phyloP scores from a whole-genome alignment of 2,888 invertebrate genomes.

The Dione vanillae region DNA sequence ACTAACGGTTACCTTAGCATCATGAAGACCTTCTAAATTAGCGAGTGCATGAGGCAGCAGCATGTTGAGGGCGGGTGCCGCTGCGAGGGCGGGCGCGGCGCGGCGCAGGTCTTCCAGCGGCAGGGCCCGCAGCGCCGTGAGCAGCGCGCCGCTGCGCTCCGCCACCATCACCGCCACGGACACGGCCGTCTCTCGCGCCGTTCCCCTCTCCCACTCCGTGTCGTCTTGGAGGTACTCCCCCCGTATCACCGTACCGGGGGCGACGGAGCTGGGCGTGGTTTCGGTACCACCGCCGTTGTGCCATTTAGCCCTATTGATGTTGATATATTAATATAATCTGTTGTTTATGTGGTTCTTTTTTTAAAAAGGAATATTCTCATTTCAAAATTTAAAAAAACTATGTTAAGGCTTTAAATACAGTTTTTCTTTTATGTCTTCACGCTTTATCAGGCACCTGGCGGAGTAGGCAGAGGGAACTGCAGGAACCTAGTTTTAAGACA shows the following conservation, averaged over 20 bases:
- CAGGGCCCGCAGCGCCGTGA: conserved; percentile 89
- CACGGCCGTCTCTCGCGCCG: conserved; percentile 82
- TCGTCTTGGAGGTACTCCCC: conserved; percentile 51
- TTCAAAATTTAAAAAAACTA: no score
- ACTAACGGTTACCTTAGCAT: conserved; percentile 87
- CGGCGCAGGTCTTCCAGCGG: conserved; percentile 76
- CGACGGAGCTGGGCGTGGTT: not conserved
- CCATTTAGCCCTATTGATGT: conserved; percentile 13
- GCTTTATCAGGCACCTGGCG: no score
- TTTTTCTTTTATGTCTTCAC: no score
- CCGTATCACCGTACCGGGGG: not conserved
- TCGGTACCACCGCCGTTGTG: not conserved
- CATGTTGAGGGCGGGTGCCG: conserved; percentile 87
- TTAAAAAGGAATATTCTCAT: no score
- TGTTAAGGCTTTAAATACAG: no score
- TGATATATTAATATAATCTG: no score
- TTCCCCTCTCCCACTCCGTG: conserved; percentile 59
- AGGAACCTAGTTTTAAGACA: no score
- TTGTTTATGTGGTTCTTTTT: no score
- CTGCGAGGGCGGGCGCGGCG: conserved; percentile 66
- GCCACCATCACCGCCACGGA: conserved; percentile 91
- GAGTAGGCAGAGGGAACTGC: no score
- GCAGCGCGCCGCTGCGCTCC: conserved; percentile 89
- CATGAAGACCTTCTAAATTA: conserved; percentile 91
- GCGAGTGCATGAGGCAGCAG: conserved; percentile 93